phyloP scores from a whole-genome alignment of 2,888 invertebrate species.

The Conops quadrifasciatus region DNA sequence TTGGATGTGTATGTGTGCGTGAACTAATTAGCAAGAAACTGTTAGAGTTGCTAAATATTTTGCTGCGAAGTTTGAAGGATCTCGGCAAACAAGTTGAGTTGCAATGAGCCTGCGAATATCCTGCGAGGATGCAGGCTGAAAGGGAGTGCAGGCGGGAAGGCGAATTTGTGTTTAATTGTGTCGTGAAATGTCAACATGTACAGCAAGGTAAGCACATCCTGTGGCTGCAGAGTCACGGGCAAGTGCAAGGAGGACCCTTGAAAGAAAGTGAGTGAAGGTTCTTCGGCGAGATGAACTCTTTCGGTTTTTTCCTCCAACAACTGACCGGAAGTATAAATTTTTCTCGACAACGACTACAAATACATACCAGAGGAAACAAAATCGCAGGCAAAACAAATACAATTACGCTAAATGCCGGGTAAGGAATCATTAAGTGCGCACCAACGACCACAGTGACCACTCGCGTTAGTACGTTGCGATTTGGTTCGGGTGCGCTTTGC shows the following conservation, averaged over 20 bases:
- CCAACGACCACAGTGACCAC: too few species aligned
- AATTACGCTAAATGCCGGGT: too few species aligned
- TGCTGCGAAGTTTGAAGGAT: slow-evolving; percentile 5
- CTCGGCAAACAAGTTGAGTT: background rate
- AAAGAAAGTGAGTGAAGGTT: too few species aligned
- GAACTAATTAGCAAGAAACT: slow-evolving; percentile 25
- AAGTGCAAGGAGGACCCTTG: too few species aligned
- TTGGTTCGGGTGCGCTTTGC: background rate
- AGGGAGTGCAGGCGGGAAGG: background rate
- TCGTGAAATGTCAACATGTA: background rate
- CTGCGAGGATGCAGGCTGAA: background rate
- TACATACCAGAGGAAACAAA: background rate
- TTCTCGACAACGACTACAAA: background rate
- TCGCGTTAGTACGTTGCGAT: too few species aligned
- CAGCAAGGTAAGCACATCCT: background rate
- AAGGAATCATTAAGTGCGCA: too few species aligned
- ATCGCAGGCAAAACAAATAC: background rate
- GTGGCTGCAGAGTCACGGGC: too few species aligned
- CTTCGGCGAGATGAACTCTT: too few species aligned
- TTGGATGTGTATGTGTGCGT: background rate
- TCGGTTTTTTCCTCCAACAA: background rate
- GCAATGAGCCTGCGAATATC: background rate
- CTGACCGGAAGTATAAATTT: background rate
- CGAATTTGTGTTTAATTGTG: slow-evolving; percentile 10
- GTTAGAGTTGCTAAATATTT: slow-evolving; percentile 12